Percentiles rank a stretch among this genome's conserved stretches.
These are phyloP conservation scores for Crocidura indochinensis DNA, from an alignment of 2,797 vertebrate species.

Conservation along the genomic window DNA sequence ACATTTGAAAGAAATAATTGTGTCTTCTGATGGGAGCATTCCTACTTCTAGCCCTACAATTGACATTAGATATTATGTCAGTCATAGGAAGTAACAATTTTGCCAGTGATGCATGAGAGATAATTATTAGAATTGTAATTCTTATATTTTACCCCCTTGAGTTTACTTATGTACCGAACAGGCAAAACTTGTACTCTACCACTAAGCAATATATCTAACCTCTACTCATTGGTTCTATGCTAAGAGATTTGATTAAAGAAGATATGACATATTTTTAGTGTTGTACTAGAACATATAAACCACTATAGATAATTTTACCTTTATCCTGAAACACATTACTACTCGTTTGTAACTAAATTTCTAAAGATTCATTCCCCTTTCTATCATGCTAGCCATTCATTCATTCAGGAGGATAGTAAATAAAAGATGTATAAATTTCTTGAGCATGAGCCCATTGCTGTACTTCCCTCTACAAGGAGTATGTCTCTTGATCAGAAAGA, in stretches of 20 bases:
- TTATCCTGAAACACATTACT: background rate
- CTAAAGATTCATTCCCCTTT: background rate
- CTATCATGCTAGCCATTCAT: background rate
- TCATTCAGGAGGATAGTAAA: background rate
- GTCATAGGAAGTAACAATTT: background rate
- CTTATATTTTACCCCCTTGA: background rate
- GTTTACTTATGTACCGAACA: too few species aligned
- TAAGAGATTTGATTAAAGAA: background rate
- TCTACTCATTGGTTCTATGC: background rate
- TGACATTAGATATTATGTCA: background rate
- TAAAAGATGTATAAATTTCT: background rate
- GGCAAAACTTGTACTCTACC: too few species aligned
- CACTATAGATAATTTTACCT: background rate
- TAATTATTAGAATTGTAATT: background rate
- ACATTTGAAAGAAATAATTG: background rate
- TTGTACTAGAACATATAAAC: background rate
- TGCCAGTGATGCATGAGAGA: background rate
- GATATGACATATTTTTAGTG: background rate
- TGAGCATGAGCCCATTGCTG: background rate
- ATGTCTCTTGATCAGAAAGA: background rate
- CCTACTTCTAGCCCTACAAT: background rate
- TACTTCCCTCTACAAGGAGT: background rate
- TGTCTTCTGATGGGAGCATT: background rate
- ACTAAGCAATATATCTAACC: background rate
- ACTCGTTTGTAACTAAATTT: background rate